These are phyloP conservation scores for Gulo gulo DNA, from an alignment of 2,113 vertebrate genomes.

Conservation along the genomic window DNA sequence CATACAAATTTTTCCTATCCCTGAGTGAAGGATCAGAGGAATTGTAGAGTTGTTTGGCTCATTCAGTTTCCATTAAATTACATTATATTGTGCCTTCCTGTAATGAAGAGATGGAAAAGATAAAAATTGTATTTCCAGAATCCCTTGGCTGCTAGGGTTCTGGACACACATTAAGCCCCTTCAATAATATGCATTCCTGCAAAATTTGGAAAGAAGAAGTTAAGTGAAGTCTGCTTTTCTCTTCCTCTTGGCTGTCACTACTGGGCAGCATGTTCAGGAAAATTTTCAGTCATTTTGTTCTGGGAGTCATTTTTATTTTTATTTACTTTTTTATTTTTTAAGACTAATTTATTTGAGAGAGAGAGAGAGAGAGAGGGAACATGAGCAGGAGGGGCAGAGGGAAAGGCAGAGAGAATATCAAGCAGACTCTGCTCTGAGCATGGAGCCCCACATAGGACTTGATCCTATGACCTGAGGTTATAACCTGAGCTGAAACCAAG, in stretches of 20 bases:
- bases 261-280: background rate
- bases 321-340: background rate
- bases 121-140: background rate
- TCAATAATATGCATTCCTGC: background rate
- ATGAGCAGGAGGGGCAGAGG: too few species aligned
- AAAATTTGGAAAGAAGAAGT: background rate
- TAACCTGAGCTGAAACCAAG: too few species aligned
- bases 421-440: too few species aligned
- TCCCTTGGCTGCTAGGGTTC: background rate
- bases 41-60: conserved; percentile 1
- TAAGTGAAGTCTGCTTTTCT: background rate
- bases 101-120: background rate
- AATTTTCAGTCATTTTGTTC: background rate
- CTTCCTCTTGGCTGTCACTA: background rate
- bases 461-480: too few species aligned
- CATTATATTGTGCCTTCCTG: background rate
- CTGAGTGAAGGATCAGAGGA: background rate
- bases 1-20: background rate
- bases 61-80: background rate
- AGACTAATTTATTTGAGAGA: too few species aligned
- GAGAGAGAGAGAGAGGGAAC: too few species aligned
- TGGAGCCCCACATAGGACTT: too few species aligned
- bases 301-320: background rate
- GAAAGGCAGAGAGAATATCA: too few species aligned
- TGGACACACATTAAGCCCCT: background rate